Percentiles rank a stretch among this genome's conserved stretches.
Conservation (phyloP, 2,888 invertebrate genomes). For the Drosophila mimica region DNA sequence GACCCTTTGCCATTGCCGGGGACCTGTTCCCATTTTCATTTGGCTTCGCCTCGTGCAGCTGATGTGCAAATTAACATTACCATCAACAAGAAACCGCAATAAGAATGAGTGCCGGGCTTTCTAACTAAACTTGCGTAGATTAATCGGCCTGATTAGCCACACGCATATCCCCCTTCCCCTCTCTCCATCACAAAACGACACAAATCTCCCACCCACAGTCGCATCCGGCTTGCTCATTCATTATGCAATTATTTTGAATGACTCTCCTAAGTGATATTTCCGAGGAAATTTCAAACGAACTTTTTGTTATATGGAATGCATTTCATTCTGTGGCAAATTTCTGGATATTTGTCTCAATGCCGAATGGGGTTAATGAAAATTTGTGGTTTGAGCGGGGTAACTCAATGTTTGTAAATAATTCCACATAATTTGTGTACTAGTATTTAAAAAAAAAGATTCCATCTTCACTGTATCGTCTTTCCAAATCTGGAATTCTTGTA, state of each 20-base stretch:
- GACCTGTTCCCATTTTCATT: slow-evolving; percentile 40
- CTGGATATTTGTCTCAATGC: slow-evolving; percentile 6
- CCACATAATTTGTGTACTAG: not conserved
- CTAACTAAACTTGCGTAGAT: slow-evolving; percentile 68
- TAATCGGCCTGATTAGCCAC: slow-evolving; percentile 79
- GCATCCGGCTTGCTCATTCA: slow-evolving; percentile 65
- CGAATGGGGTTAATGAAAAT: slow-evolving; percentile 13
- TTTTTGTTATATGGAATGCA: slow-evolving; percentile 22
- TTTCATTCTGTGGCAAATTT: slow-evolving; percentile 16
- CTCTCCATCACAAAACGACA: not conserved
- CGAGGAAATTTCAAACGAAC: slow-evolving; percentile 45
- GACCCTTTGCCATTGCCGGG: slow-evolving; percentile 32
- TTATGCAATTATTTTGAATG: slow-evolving; percentile 83
- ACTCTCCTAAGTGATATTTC: slow-evolving; percentile 81
- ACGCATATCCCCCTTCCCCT: slow-evolving; percentile 40
- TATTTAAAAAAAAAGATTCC: not conserved
- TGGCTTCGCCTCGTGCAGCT: slow-evolving; percentile 40
- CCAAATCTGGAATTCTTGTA: not conserved
- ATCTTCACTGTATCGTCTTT: not conserved
- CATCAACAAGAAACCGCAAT: slow-evolving; percentile 54
- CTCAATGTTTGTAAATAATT: not conserved
- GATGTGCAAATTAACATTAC: slow-evolving; percentile 78
- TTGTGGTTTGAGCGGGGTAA: not conserved
- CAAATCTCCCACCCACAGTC: slow-evolving; percentile 8
- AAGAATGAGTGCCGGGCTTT: slow-evolving; percentile 38